Evolutionary conservation across 2,797 vertebrate genomes (phyloP).

Genomic region (Eospalax fontanierii): DNA sequence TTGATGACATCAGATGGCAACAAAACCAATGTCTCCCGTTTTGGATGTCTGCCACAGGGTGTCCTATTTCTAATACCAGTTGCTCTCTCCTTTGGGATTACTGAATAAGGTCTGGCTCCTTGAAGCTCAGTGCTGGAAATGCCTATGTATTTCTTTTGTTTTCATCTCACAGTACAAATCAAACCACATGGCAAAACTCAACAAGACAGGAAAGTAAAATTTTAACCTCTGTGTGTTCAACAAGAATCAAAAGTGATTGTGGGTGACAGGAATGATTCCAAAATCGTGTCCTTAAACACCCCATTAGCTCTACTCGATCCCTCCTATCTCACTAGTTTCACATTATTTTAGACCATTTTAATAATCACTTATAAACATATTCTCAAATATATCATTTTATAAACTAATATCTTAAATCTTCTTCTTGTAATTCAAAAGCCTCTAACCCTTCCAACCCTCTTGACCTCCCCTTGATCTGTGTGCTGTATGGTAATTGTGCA

Average conservation of each 20-base stretch:
- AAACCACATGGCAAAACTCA: background rate
- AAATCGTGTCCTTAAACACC: background rate
- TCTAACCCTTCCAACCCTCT: background rate
- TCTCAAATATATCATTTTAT: background rate
- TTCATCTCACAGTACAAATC: background rate
- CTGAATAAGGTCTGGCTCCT: background rate
- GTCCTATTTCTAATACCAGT: background rate
- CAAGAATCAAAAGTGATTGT: background rate
- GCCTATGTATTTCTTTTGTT: background rate
- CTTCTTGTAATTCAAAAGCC: background rate
- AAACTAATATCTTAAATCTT: constrained; percentile 14
- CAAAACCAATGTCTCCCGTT: too few relatives aligned
- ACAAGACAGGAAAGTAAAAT: background rate
- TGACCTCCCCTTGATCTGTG: background rate
- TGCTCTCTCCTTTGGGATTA: background rate
- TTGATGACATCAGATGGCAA: background rate
- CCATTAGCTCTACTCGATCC: background rate
- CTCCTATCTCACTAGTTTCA: background rate
- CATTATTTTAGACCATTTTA: background rate
- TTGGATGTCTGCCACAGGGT: background rate
- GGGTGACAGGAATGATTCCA: background rate
- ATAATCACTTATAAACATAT: background rate
- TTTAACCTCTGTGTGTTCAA: background rate
- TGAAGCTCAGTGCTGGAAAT: background rate
- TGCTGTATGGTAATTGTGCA: background rate